These are phyloP conservation scores for Bucco capensis DNA, from an alignment of 2,113 vertebrate genomes.

Conservation along the genomic window DNA sequence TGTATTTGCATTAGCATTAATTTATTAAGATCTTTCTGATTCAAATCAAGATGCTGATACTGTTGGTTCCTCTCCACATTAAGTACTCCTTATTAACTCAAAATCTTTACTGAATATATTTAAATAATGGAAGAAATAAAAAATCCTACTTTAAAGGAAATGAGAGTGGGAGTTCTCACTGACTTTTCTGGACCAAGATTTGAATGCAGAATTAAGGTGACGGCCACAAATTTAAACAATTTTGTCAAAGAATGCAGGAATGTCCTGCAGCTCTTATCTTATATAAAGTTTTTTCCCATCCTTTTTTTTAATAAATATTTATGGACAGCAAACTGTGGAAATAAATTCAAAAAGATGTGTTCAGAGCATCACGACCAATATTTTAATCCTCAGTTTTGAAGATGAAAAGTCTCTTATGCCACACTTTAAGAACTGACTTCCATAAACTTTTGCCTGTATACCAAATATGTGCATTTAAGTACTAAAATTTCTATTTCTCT, in stretches of 20 bases:
- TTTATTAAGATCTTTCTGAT: neutral
- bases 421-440: neutral
- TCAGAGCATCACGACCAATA: neutral
- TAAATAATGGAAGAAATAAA: neutral
- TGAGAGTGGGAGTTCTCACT: neutral
- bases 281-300: neutral
- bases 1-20: neutral
- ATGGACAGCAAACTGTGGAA: neutral
- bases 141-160: neutral
- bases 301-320: neutral
- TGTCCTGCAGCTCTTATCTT: neutral
- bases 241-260: neutral
- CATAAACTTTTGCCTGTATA: neutral
- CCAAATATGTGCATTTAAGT: neutral
- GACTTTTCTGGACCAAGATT: neutral
- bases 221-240: neutral
- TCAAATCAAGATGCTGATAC: neutral
- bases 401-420: neutral
- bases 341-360: rapidly evolving
- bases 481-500: neutral
- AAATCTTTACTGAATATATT: neutral
- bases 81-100: neutral
- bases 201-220: neutral
- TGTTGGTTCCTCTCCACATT: neutral
- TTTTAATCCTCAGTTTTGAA: neutral